These are phyloP conservation scores for Drosophila mettleri DNA, from an alignment of 2,888 invertebrate species.

Conservation along the genomic window DNA sequence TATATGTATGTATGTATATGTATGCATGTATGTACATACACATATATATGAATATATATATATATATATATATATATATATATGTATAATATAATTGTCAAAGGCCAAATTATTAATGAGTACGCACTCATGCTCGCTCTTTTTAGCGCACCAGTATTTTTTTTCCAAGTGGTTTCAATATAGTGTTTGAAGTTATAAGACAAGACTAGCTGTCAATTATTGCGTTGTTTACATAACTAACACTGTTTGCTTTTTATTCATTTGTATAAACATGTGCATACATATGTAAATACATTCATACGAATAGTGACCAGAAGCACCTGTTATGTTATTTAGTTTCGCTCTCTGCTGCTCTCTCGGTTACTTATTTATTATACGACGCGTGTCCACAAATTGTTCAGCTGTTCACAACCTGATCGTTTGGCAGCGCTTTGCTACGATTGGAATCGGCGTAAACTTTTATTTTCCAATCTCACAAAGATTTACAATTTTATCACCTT, in stretches of 20 bases:
- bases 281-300: constrained; percentile 1
- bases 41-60: no score
- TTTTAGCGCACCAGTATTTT: no score
- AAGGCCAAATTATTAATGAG: no score
- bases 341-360: constrained; percentile 38
- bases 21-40: no score
- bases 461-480: constrained; percentile 67
- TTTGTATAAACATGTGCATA: constrained; percentile 29
- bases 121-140: no score
- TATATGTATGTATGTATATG: no score
- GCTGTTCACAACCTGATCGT: constrained; percentile 60
- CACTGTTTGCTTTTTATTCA: constrained; percentile 2
- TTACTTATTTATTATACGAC: constrained; percentile 58
- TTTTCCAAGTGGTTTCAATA: no score
- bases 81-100: no score
- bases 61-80: no score
- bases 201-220: constrained; percentile 23
- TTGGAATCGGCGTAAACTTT: constrained; percentile 56
- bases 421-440: constrained; percentile 26
- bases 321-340: constrained; percentile 40
- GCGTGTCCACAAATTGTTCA: constrained; percentile 54
- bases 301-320: constrained; percentile 47
- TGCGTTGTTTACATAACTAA: constrained; percentile 60
- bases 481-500: constrained; percentile 72
- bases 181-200: constrained; percentile 23